Evolutionary conservation across 2,888 invertebrate genomes (phyloP).

Genomic region (Notodonta dromedarius): DNA sequence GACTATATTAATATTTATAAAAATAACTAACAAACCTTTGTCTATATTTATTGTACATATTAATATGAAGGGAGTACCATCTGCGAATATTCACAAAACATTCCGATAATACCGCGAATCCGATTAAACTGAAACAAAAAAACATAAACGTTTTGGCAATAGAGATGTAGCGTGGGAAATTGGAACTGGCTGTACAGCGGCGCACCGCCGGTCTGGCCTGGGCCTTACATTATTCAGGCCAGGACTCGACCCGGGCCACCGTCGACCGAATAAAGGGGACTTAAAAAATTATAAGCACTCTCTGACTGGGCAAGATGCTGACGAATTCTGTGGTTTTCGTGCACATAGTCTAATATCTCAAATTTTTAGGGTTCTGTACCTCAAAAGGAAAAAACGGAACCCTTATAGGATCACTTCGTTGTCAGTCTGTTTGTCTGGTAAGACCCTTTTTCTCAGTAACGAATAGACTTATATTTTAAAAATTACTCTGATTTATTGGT

Average conservation of each 20-base stretch:
- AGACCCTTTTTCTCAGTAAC: no score
- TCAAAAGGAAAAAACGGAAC: no score
- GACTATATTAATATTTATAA: no score
- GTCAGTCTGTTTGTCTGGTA: no score
- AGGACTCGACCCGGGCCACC: slow-evolving; percentile 22
- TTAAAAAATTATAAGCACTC: slow-evolving; percentile 40
- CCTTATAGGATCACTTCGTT: no score
- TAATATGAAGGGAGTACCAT: neutral
- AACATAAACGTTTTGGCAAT: slow-evolving; percentile 4
- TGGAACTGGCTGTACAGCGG: neutral
- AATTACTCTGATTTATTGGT: no score
- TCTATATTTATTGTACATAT: no score
- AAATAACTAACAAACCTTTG: no score
- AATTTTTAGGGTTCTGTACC: no score
- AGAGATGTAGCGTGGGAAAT: slow-evolving; percentile 2
- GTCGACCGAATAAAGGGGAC: slow-evolving; percentile 25
- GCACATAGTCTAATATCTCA: no score
- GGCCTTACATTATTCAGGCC: slow-evolving; percentile 42
- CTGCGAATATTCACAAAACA: neutral
- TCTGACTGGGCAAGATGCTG: slow-evolving; percentile 17
- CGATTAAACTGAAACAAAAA: neutral
- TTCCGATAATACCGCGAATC: neutral
- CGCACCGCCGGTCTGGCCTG: neutral
- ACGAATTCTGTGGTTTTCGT: neutral
- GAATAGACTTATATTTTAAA: no score